Conservation (phyloP, 2,797 vertebrate species). For the Myoxocephalus aenaeus region DNA sequence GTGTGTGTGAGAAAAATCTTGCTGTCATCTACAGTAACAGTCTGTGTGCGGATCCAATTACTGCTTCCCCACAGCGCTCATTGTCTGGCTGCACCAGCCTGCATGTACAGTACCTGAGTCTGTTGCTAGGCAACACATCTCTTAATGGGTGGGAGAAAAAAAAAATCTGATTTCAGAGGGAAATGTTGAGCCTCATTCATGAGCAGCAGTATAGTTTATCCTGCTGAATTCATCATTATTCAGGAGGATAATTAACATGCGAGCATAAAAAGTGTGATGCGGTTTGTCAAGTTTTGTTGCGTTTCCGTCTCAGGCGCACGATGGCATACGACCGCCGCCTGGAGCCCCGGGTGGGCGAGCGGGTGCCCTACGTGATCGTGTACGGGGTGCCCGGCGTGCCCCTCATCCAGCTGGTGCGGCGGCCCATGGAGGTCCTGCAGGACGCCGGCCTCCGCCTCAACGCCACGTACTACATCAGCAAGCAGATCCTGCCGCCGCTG, state of each 20-base stretch:
- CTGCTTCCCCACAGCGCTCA: slow-evolving; percentile 48
- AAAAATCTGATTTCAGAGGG: slow-evolving; percentile 48
- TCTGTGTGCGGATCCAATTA: slow-evolving; percentile 63
- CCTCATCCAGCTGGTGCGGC: slow-evolving; percentile 95
- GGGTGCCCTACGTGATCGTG: slow-evolving; percentile 96
- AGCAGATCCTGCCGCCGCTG: slow-evolving; percentile 96
- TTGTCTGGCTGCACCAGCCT: slow-evolving; percentile 66
- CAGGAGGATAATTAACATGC: background rate
- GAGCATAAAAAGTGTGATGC: background rate
- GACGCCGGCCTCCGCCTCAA: slow-evolving; percentile 92
- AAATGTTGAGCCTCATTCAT: slow-evolving; percentile 32
- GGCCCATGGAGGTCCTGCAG: slow-evolving; percentile 92
- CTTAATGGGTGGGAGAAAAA: slow-evolving; percentile 46
- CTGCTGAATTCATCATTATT: background rate
- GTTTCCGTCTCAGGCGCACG: slow-evolving; percentile 86
- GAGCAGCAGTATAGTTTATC: background rate
- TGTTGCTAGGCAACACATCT: slow-evolving; percentile 80
- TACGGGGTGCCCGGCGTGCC: slow-evolving; percentile 92
- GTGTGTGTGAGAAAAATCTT: background rate
- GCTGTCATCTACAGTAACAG: slow-evolving; percentile 49
- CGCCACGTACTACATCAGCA: slow-evolving; percentile 94
- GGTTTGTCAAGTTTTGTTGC: background rate
- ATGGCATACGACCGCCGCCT: slow-evolving; percentile 91
- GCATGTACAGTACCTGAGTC: slow-evolving; percentile 71
- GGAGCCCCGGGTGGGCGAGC: slow-evolving; percentile 94